Conservation (phyloP, 2,113 vertebrate species). For the Puffinus mauretanicus region DNA sequence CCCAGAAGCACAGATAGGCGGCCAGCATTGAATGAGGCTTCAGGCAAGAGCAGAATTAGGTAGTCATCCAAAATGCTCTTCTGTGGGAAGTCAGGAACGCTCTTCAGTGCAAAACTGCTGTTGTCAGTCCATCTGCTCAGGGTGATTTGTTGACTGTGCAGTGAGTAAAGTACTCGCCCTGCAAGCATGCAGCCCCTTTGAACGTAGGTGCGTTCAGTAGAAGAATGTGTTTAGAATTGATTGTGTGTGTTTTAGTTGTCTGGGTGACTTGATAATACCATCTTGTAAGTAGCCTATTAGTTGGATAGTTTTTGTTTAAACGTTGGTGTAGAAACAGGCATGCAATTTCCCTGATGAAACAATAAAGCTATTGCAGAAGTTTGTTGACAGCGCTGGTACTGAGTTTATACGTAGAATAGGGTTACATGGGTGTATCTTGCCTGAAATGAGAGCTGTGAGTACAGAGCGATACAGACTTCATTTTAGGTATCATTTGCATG, state of each 20-base stretch:
- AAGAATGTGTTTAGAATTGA: not conserved
- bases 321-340: not conserved
- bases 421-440: not conserved
- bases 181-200: not conserved
- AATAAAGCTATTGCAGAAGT: not conserved
- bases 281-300: not conserved
- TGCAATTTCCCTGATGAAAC: not conserved
- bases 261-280: not conserved
- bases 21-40: not conserved
- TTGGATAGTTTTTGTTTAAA: not conserved
- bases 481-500: not conserved
- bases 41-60: accelerated
- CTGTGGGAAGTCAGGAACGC: not conserved
- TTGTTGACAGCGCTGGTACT: not conserved
- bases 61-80: not conserved
- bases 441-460: not conserved
- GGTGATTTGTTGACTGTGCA: not conserved
- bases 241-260: not conserved
- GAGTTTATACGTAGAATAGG: accelerated
- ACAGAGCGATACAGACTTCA: not conserved
- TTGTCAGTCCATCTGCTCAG: not conserved
- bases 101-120: not conserved
- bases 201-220: not conserved
- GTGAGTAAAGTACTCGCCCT: accelerated
- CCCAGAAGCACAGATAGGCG: not conserved